Conservation (phyloP, 2,888 invertebrate species). For the Gasteruption jaculator region DNA sequence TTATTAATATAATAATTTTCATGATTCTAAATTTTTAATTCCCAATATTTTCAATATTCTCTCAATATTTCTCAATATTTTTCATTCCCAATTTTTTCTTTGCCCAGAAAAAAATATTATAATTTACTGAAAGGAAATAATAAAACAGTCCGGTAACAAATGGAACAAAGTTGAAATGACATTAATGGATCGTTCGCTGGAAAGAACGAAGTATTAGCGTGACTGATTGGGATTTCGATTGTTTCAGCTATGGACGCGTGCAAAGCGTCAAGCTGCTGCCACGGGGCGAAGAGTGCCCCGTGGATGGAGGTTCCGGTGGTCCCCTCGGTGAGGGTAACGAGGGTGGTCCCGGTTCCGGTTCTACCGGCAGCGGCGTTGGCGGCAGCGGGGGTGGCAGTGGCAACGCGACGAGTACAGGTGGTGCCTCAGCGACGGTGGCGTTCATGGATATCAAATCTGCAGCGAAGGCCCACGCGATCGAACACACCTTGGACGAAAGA, state of each 20-base stretch:
- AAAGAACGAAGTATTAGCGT: slow-evolving; percentile 23
- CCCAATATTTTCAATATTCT: no score
- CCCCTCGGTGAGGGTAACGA: slow-evolving; percentile 54
- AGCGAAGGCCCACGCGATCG: slow-evolving; percentile 86
- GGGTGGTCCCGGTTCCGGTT: slow-evolving; percentile 39
- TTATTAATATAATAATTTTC: no score
- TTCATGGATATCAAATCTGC: slow-evolving; percentile 97
- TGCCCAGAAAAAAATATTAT: no score
- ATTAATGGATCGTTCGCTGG: slow-evolving; percentile 9
- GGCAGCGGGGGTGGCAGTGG: slow-evolving; percentile 51
- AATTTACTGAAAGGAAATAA: no score
- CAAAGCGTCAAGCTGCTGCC: slow-evolving; percentile 93
- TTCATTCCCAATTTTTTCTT: no score
- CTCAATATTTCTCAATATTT: no score
- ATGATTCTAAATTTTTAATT: no score
- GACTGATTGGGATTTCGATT: no score
- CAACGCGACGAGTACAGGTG: slow-evolving; percentile 58
- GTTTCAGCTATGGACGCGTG: slow-evolving; percentile 91
- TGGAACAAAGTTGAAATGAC: no score
- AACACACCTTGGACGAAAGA: slow-evolving; percentile 84
- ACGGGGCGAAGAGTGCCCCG: slow-evolving; percentile 54
- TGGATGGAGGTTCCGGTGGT: slow-evolving; percentile 53
- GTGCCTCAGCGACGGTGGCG: slow-evolving; percentile 84
- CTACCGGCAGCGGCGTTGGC: slow-evolving; percentile 39
- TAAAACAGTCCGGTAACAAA: no score